Evolutionary conservation across 2,888 invertebrate genomes (phyloP), one percentile per base, ranked within the genome.

Genomic region (Acleris cristana): DNA sequence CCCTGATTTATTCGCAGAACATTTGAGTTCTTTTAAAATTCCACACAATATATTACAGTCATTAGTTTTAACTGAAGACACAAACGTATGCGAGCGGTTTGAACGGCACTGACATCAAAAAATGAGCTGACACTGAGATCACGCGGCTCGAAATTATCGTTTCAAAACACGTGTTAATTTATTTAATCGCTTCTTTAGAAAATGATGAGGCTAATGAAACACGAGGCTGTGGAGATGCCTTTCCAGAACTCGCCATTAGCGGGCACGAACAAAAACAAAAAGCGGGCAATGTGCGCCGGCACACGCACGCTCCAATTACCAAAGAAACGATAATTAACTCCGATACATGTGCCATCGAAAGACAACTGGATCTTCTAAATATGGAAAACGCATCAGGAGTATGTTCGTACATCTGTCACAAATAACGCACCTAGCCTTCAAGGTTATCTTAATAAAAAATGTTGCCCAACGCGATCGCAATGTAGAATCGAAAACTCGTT

Each of bases 171-270:
- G 69, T 74, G 73, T 70, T 69, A 73, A 74, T 74, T 75, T 71
- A 74, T 77, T 72, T 75, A 77, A 79, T 77, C 74, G 72, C 70
- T 74, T 72, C 71, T 79, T 79, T 76, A 74, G 53, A 75, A 73
- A 76, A 76, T 72, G 71, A 73, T 74, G 71, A 65, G 69, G 59
- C 70, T 61, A 69, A 67, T 65, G 64, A 71, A 69, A 67, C 64
- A 64, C 65, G 72, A 69, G 63, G 70, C 67, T 63, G 69, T 72
- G 75, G 77, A 76, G 74, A 80, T 76, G 75, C 73, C 69, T 76
- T 59, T 70, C 49, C 64, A 52, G 66, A 66, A 62, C 61, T 55
- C 60, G 63, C 67, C 67, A 67, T 67, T 67, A 70, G 60, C 53
- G 55, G 56, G 45, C 40, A 57, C 58, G 63, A 52, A 64, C 68